Percentiles rank a stretch among this genome's conserved stretches.
These are phyloP conservation scores for Dreissena polymorpha DNA, from an alignment of 1,140 invertebrate genomes.

Conservation along the genomic window DNA sequence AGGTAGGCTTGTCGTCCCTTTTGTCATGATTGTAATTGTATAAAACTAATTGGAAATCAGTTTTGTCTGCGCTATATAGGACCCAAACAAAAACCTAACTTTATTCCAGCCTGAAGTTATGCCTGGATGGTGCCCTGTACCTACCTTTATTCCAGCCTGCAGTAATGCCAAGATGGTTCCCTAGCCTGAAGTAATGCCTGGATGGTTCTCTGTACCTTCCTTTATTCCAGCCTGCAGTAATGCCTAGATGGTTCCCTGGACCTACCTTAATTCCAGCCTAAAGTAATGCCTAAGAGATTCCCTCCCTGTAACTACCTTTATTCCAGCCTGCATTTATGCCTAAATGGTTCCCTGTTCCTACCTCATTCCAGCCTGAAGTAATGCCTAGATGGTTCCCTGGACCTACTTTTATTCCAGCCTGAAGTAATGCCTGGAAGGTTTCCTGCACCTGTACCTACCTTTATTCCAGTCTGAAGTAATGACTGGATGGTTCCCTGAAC, in stretches of 20 bases:
- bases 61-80: no score
- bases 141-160: conserved; percentile 80
- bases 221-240: conserved; percentile 17
- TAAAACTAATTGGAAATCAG: no score
- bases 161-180: no score
- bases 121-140: no score
- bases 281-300: no score
- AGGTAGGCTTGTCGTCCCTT: no score
- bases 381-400: conserved; percentile 85
- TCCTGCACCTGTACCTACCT: conserved; percentile 81
- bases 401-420: conserved; percentile 84
- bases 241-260: no score
- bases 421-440: conserved; percentile 86
- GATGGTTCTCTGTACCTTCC: background rate
- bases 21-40: no score
- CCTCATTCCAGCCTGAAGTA: conserved; percentile 87
- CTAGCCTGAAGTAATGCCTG: background rate
- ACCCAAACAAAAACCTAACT: background rate
- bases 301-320: conserved; percentile 7
- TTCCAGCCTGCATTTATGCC: background rate
- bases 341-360: conserved; percentile 2
- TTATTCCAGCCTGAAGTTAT: no score
- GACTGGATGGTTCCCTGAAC: no score
- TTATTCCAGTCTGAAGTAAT: background rate
- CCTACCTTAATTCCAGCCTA: background rate